Evolutionary conservation across 2,113 vertebrate genomes (phyloP), one percentile per base, ranked within the genome.

Genomic region (Heterotis niloticus): DNA sequence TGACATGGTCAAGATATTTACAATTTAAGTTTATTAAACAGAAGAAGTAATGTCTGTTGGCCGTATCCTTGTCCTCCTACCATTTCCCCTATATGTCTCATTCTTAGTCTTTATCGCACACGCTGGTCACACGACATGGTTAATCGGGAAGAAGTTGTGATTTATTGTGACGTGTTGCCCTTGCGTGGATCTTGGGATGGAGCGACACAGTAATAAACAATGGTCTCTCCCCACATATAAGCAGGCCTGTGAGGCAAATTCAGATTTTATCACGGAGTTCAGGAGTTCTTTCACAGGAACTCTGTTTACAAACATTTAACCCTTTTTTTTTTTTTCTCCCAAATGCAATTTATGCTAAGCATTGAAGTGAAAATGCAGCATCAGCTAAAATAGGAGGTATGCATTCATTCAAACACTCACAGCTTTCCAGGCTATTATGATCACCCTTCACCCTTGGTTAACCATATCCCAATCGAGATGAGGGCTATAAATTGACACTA

Each of bases 361-460:
- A 56, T 18, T 17, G 29, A 24, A 26, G 34, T 44, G 59, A 52
- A 75, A 62, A 64, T 75, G 74, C 74, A 20, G 28, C 5, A 57
- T 44, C 28, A 5, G 26, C 73, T 60, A 29, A 75, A 62, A 24
- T 23, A 2, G 54, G n/a, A 44, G 28, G 10, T 24, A 62, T 62
- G 59, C 59, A 10, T 34, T n/a, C 13, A 5, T 20, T n/a, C 4
- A 13, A 1, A 24, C 57, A 26, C 28, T 57, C 24, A 10, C 56
- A 18, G 24, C 71, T 20, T 20, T 34, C 23, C 29, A 20, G 34
- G 34, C 34, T 54, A 73, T 54, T 17, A 28, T n/a, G 56, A 75
- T 62, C 59, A 75, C 57, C 20, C 74, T 75, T 75, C 74, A 75
- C 26, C 74, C 74, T 64, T 75, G 56, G 56, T 75, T 64, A 75